Conservation (phyloP, 1,140 invertebrate species). For the Neoseiulus cucumeris region DNA sequence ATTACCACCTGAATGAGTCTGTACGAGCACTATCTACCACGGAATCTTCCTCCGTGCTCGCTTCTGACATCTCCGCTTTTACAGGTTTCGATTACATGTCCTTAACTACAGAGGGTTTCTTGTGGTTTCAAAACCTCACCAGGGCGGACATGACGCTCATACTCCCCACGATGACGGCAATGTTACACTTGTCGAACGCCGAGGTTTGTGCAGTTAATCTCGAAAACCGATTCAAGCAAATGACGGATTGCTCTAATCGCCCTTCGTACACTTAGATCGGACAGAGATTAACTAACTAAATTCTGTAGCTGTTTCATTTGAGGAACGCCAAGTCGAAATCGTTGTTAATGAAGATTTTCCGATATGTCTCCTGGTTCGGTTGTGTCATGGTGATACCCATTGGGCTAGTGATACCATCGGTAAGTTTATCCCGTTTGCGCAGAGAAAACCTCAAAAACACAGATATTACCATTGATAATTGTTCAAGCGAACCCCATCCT, state of each 20-base stretch:
- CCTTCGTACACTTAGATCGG: too few relatives aligned
- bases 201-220: too few relatives aligned
- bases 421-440: background rate
- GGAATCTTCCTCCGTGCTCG: background rate
- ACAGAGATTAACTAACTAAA: too few relatives aligned
- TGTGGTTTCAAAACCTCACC: too few relatives aligned
- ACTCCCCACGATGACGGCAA: too few relatives aligned
- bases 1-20: background rate
- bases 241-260: too few relatives aligned
- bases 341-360: background rate
- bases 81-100: background rate
- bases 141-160: too few relatives aligned
- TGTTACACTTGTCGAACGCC: too few relatives aligned
- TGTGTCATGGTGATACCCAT: background rate
- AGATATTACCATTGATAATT: background rate
- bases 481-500: background rate
- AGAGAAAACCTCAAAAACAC: background rate
- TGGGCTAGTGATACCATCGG: background rate
- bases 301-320: background rate
- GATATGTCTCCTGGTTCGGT: background rate
- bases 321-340: background rate
- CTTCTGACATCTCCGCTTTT: background rate
- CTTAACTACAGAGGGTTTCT: too few relatives aligned
- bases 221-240: too few relatives aligned
- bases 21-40: background rate